Percentiles rank a stretch among this genome's conserved stretches.
Evolutionary conservation across 2,888 invertebrate genomes (phyloP).

Genomic region (Ischnus inquisitorius): DNA sequence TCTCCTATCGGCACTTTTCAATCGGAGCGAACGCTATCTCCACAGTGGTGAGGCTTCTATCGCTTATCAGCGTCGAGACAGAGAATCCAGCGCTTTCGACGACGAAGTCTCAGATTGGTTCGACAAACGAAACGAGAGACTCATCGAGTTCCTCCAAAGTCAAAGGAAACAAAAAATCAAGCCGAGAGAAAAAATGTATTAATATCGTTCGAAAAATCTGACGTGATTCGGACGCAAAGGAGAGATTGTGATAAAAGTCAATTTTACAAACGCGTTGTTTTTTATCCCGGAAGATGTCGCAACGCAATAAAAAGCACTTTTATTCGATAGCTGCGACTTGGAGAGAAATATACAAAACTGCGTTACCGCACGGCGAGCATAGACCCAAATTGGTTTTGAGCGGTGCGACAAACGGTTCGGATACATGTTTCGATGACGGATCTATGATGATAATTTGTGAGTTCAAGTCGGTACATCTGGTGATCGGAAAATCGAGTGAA

Average conservation of each 20-base stretch:
- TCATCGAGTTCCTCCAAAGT: too few species aligned
- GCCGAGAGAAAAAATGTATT: slow-evolving; percentile 28
- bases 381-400: too few species aligned
- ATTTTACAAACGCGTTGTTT: background rate
- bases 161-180: slow-evolving; percentile 21
- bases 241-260: slow-evolving; percentile 4
- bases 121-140: slow-evolving; percentile 44
- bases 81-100: slow-evolving; percentile 40
- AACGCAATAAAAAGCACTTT: slow-evolving; percentile 6
- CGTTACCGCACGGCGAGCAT: too few species aligned
- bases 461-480: too few species aligned
- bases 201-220: slow-evolving; percentile 23
- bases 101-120: slow-evolving; percentile 33
- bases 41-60: slow-evolving; percentile 54
- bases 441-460: too few species aligned
- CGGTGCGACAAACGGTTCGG: too few species aligned
- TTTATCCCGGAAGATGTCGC: slow-evolving; percentile 23
- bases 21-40: slow-evolving; percentile 56
- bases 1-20: slow-evolving; percentile 64
- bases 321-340: background rate
- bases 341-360: too few species aligned
- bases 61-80: slow-evolving; percentile 37
- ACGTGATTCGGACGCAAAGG: slow-evolving; percentile 7
- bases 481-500: too few species aligned
- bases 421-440: too few species aligned